These are phyloP conservation scores for Tapirus indicus DNA, from an alignment of 2,797 vertebrate species.

Conservation along the genomic window DNA sequence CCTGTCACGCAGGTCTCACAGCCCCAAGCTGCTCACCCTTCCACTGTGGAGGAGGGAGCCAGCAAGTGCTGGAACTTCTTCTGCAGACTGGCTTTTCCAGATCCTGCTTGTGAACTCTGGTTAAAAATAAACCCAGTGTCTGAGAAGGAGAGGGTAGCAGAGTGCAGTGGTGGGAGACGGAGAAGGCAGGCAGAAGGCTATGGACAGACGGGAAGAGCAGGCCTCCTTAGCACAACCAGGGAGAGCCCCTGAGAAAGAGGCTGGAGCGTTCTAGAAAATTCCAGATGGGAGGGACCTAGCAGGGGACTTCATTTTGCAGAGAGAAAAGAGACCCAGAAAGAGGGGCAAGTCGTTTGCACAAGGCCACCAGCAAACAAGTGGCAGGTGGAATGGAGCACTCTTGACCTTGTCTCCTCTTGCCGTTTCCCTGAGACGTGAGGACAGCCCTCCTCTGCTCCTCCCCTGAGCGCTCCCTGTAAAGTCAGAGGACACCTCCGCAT, in stretches of 20 bases:
- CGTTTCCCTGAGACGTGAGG: neutral
- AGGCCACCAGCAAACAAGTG: neutral
- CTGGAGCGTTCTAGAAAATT: neutral
- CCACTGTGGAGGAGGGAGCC: neutral
- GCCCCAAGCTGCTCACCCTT: neutral
- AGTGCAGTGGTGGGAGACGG: conserved; percentile 65
- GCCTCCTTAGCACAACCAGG: neutral
- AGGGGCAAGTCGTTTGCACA: neutral
- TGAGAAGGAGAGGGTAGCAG: conserved; percentile 26
- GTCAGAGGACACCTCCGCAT: neutral
- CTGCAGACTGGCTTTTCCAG: conserved; percentile 83
- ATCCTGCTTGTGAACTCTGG: conserved; percentile 85
- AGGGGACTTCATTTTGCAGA: neutral
- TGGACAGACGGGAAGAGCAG: neutral
- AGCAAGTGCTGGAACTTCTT: neutral
- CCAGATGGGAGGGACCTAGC: neutral
- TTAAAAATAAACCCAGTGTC: conserved; percentile 81
- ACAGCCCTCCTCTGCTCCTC: neutral
- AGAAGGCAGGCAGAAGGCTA: conserved; percentile 77
- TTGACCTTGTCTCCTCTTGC: neutral
- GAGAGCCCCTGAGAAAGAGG: neutral
- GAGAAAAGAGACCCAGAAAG: neutral
- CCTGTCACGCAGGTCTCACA: conserved; percentile 54
- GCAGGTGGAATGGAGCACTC: neutral
- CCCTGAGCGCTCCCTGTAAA: neutral